These are phyloP conservation scores for Callyntrura sp. DNA, from an alignment of 2,888 invertebrate genomes.

Conservation along the genomic window DNA sequence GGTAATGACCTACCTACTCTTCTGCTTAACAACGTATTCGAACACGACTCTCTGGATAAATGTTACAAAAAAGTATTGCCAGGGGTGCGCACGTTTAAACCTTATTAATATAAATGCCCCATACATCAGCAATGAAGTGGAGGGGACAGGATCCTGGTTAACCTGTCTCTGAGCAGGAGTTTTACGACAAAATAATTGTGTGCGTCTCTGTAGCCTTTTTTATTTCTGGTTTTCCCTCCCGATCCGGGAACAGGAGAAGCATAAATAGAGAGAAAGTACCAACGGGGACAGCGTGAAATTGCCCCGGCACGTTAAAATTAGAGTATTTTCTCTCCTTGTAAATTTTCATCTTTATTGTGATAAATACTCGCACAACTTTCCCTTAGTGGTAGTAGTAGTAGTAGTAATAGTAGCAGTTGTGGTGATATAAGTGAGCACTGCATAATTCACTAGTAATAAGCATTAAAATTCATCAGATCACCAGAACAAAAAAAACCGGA, in stretches of 20 bases:
- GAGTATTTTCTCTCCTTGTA: not conserved
- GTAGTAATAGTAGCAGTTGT: not conserved
- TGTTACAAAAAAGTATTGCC: not conserved
- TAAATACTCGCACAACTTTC: not conserved
- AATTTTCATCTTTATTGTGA: no score
- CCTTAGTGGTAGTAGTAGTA: no score
- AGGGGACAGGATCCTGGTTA: not conserved
- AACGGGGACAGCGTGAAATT: no score
- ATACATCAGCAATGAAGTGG: slow-evolving; percentile 46
- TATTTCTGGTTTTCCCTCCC: no score
- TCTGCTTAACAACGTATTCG: no score
- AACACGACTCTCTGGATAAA: not conserved
- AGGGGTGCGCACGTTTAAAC: not conserved
- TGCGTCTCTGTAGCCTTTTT: no score
- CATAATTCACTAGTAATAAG: slow-evolving; percentile 70
- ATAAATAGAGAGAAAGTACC: no score
- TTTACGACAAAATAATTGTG: not conserved
- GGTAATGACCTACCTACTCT: no score
- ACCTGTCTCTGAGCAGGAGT: not conserved
- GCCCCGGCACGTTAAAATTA: no score
- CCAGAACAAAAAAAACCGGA: slow-evolving; percentile 4
- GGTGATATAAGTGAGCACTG: slow-evolving; percentile 3
- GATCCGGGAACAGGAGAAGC: no score
- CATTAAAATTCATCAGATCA: slow-evolving; percentile 64
- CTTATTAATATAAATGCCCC: slow-evolving; percentile 52